Percentiles rank a stretch among this genome's conserved stretches.
Conservation (phyloP, 2,888 invertebrate genomes). For the Tipula vernalis region DNA sequence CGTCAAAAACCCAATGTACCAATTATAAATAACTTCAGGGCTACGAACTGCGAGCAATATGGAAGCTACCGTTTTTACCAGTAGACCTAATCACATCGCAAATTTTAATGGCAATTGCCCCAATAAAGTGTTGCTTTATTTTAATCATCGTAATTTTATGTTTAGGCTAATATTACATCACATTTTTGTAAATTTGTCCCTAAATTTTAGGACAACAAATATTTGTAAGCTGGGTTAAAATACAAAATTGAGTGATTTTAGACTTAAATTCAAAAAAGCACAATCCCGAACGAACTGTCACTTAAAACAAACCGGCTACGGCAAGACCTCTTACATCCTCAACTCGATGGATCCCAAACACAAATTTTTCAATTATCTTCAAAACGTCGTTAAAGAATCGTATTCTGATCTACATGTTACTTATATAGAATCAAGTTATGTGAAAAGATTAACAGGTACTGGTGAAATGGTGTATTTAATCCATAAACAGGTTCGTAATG, state of each 20-base stretch:
- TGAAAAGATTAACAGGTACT: not conserved
- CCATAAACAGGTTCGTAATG: not conserved
- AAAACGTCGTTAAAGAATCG: not conserved
- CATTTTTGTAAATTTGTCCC: not conserved
- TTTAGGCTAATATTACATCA: no score
- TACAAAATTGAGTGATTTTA: not conserved
- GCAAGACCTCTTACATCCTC: no score
- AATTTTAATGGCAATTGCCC: no score
- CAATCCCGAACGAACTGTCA: not conserved
- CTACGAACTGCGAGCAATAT: not conserved
- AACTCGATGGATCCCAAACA: not conserved
- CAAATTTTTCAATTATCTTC: not conserved
- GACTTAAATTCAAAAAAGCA: not conserved
- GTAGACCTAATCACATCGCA: no score
- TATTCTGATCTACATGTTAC: not conserved
- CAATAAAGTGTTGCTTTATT: no score
- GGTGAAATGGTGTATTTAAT: not conserved
- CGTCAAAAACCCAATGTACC: not conserved
- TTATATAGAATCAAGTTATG: not conserved
- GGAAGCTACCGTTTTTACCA: no score
- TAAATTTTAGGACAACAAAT: not conserved
- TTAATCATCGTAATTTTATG: no score
- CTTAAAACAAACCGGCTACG: not conserved
- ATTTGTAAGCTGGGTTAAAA: not conserved
- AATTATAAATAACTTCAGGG: not conserved